These are phyloP conservation scores for Alces alces DNA, from an alignment of 2,113 vertebrate genomes.

Conservation along the genomic window DNA sequence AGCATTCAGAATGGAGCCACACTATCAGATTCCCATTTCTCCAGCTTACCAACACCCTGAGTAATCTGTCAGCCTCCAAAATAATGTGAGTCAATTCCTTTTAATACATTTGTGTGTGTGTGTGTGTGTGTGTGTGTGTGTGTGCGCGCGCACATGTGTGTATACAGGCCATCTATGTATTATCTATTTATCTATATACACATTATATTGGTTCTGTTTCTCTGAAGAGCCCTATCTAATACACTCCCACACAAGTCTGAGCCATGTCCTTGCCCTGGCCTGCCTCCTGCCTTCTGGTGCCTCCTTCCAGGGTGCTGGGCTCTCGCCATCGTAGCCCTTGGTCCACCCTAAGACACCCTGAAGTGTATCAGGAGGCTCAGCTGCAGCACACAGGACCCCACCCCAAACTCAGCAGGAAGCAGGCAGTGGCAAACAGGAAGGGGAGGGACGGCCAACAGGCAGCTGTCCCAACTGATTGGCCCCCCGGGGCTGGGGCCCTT, in stretches of 20 bases:
- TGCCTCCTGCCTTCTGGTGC: not conserved
- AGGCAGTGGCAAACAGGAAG: not conserved
- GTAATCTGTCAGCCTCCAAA: not conserved
- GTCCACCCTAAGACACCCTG: not conserved
- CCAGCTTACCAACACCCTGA: not conserved
- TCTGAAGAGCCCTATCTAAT: not conserved
- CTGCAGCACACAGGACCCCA: not conserved
- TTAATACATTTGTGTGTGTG: not conserved
- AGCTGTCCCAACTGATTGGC: not conserved
- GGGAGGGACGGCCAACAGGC: not conserved
- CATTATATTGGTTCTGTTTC: not conserved
- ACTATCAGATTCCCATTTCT: not conserved
- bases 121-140: not conserved
- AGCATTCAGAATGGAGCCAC: not conserved
- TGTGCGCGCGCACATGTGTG: accelerated
- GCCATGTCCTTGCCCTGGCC: not conserved
- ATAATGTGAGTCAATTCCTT: not conserved
- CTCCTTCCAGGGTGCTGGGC: not conserved
- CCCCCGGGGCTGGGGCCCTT: not conserved
- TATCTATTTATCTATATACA: not conserved
- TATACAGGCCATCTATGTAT: not conserved
- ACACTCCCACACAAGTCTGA: not conserved
- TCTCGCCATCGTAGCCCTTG: not conserved
- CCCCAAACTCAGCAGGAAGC: not conserved
- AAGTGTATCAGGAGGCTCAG: not conserved